Conservation (phyloP, 2,888 invertebrate genomes). For the Busseola fusca region DNA sequence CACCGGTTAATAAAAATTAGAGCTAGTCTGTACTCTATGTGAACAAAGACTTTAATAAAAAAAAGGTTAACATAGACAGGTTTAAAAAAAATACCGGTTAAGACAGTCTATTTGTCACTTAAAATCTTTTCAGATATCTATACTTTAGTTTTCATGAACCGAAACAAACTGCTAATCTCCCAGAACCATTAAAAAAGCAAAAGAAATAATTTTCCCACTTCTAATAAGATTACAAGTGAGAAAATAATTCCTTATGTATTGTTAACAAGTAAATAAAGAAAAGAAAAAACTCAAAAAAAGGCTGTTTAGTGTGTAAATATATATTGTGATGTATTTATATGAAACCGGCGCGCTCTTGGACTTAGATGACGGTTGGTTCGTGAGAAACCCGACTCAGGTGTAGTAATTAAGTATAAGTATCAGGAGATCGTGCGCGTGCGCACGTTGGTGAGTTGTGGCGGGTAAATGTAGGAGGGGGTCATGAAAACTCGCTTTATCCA, state of each 20-base stretch:
- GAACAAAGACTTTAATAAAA: background rate
- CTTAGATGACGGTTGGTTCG: constrained; percentile 60
- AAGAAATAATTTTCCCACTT: constrained; percentile 58
- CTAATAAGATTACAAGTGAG: constrained; percentile 36
- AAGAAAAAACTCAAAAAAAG: constrained; percentile 80
- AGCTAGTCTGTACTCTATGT: no score
- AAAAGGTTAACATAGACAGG: background rate
- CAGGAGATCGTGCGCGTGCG: constrained; percentile 59
- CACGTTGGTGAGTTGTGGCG: constrained; percentile 15
- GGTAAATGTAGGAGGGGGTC: background rate
- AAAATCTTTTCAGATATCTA: background rate
- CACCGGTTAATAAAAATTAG: background rate
- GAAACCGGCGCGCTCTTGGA: constrained; percentile 77
- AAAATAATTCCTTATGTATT: constrained; percentile 60
- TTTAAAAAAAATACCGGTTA: background rate
- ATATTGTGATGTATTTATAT: constrained; percentile 82
- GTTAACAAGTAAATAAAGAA: constrained; percentile 66
- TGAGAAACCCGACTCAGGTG: constrained; percentile 83
- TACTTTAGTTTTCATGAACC: background rate
- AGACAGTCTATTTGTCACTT: background rate
- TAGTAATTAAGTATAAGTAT: constrained; percentile 65
- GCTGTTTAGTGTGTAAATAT: constrained; percentile 78
- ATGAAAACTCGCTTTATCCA: background rate
- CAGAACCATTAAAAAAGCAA: constrained; percentile 36
- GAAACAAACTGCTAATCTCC: constrained; percentile 53